Evolutionary conservation across 2,113 vertebrate genomes (phyloP), one percentile per base, ranked within the genome.

Genomic region (Oncorhynchus clarkii): DNA sequence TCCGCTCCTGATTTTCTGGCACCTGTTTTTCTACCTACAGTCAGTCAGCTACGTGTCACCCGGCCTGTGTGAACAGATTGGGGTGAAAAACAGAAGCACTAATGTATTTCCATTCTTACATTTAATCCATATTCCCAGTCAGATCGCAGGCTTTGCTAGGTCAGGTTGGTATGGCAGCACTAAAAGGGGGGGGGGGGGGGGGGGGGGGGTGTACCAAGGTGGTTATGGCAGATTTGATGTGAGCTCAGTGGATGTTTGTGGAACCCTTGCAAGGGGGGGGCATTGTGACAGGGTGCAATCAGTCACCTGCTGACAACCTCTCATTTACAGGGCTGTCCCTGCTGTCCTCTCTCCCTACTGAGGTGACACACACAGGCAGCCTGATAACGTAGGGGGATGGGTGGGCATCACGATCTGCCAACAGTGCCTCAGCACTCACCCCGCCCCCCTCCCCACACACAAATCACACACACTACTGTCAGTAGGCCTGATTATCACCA

Each of bases 41-140:
- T 86, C 85, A 77, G 78, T 87, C 85, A 78, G 80, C 87, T 70
- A 77, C 88, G 57, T 57, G 73, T 9, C n/a, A 4, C 11, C 79
- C 77, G 82, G 83, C 82, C 85, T 83, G 69, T 78, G 74, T 39
- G 2, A 67, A 79, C 62, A 75, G 67, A 64, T 71, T 69, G 73
- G 65, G 34, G 24, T 73, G 77, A 88, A 13, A 12, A 16, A 26
- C 26, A 29, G 27, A 29, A 90, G 89, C 81, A 88, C 84, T 87
- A 64, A 73, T 67, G 86, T 86, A 85, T 67, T 89, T 86, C 86
- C 85, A 79, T 86, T 87, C 84, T 83, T 78, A 66, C 80, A 84
- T 85, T 85, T 90, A 88, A 90, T 91, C 88, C 88, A 83, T 87
- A 88, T 82, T 87, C 85, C 88, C 89, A 85, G 70, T 72, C 49